Evolutionary conservation across 2,888 invertebrate genomes (phyloP), one percentile per base, ranked within the genome.

Genomic region (Melieria picta): DNA sequence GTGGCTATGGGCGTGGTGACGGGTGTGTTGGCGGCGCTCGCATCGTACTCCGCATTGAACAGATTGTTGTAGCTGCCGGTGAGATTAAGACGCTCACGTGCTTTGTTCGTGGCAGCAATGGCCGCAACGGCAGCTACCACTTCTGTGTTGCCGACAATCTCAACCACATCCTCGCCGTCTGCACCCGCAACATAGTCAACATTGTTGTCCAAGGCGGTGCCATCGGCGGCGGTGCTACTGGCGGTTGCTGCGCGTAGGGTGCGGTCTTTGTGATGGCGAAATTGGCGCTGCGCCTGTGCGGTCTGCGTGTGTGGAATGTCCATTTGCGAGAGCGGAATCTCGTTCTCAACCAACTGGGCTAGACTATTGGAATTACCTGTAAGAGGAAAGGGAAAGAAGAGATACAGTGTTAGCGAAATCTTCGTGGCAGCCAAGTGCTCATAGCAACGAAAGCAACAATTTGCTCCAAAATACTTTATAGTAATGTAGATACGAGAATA

Each of bases 311-410:
- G 78, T 13, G 85, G 84, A 65, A 82, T 80, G 70, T 86, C 85
- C 83, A 86, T 84, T 64, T 85, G 88, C 68, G 90, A 90, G 80
- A 91, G 81, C 65, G 91, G 91, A 75, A 90, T 89, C 86, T 91
- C 91, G 81, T 90, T 91, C 77, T 89, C 89, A 76, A 91, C 90
- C 80, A 91, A 87, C 81, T 91, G 91, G 71, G 90, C 90, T 83
- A 91, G 88, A 83, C 91, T 91, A 86, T 90, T 91, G 78, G 91
- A 90, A 83, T 91, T 91, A 87, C 90, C 91, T 91, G 88, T 30
- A 80, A 78, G 58, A 68, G 30, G 30, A 30, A 30, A 30, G 30
- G 30, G 30, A 30, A 30, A 30, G 30, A 30, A 30, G 30, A 30
- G 30, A 30, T 2, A 16, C 16, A 30, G 30, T 30, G 30, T 30